These are phyloP conservation scores for Sipha flava DNA, from an alignment of 1,140 invertebrate genomes.

Conservation along the genomic window DNA sequence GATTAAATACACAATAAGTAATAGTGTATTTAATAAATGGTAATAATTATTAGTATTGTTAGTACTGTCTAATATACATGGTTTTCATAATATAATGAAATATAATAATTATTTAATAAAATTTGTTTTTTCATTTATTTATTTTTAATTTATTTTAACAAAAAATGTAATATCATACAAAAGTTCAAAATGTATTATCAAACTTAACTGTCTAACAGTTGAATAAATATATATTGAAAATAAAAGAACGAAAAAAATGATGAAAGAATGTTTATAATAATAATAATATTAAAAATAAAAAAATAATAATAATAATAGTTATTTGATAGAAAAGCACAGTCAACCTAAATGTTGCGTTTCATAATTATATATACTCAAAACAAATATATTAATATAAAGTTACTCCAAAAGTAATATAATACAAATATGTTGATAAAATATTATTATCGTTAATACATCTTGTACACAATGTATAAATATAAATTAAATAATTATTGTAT, in stretches of 20 bases:
- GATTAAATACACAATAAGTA: too few relatives aligned
- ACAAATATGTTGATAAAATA: background rate
- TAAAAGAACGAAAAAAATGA: background rate
- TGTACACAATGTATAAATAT: background rate
- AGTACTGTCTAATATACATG: too few relatives aligned
- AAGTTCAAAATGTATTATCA: slow-evolving; percentile 2
- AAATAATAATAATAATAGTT: background rate
- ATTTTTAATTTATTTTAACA: slow-evolving; percentile 4
- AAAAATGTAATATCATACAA: slow-evolving; percentile 16
- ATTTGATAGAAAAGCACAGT: background rate
- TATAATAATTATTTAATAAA: background rate
- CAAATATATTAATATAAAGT: background rate
- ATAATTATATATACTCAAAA: background rate
- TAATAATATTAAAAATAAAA: background rate
- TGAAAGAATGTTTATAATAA: background rate
- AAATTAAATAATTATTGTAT: background rate
- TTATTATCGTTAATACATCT: too few relatives aligned
- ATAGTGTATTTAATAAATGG: too few relatives aligned
- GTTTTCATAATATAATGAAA: background rate
- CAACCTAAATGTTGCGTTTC: background rate
- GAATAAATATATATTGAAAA: background rate
- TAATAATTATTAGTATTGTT: too few relatives aligned
- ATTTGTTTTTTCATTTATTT: background rate
- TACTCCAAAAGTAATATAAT: too few relatives aligned
- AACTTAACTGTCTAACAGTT: slow-evolving; percentile 16